Evolutionary conservation across 2,888 invertebrate species (phyloP).

Genomic region (Meandrusa payeni): DNA sequence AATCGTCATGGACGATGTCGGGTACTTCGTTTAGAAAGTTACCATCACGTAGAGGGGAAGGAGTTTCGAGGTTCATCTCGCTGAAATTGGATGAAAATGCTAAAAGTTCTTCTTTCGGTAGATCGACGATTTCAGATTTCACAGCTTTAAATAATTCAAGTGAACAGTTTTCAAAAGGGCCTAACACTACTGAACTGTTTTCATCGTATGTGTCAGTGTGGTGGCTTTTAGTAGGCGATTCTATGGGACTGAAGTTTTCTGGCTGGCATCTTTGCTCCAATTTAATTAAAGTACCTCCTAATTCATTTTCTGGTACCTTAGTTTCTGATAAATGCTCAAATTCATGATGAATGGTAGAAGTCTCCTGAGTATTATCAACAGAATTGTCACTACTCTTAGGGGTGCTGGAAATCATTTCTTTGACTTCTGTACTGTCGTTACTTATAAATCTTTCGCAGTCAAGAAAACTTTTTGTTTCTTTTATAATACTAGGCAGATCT

Average conservation of each 20-base stretch:
- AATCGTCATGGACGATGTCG: constrained; percentile 57
- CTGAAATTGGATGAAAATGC: constrained; percentile 79
- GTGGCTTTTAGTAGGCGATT: constrained; percentile 69
- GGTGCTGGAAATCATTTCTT: constrained; percentile 53
- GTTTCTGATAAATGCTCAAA: constrained; percentile 41
- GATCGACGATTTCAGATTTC: constrained; percentile 68
- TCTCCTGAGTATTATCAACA: constrained; percentile 44
- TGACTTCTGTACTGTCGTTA: constrained; percentile 34
- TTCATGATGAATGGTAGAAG: constrained; percentile 33
- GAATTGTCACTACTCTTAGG: constrained; percentile 58
- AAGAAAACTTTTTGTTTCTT: constrained; percentile 53
- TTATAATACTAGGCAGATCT: constrained; percentile 62
- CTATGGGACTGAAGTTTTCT: constrained; percentile 63
- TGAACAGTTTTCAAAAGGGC: constrained; percentile 79
- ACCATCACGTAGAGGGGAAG: constrained; percentile 66
- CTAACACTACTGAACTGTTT: constrained; percentile 79
- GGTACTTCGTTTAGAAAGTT: constrained; percentile 74
- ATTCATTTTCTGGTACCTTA: constrained; percentile 44
- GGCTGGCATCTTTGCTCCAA: constrained; percentile 54
- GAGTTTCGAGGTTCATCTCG: constrained; percentile 71
- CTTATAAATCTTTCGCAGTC: constrained; percentile 52
- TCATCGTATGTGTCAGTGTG: constrained; percentile 71
- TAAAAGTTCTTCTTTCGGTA: constrained; percentile 70
- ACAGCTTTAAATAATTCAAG: constrained; percentile 73
- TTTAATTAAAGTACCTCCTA: constrained; percentile 46